A percentile compares a stretch with the other conserved stretches of the same genome.
Evolutionary conservation across 2,797 vertebrate species (phyloP).

Genomic region (Sarcoramphus papa): DNA sequence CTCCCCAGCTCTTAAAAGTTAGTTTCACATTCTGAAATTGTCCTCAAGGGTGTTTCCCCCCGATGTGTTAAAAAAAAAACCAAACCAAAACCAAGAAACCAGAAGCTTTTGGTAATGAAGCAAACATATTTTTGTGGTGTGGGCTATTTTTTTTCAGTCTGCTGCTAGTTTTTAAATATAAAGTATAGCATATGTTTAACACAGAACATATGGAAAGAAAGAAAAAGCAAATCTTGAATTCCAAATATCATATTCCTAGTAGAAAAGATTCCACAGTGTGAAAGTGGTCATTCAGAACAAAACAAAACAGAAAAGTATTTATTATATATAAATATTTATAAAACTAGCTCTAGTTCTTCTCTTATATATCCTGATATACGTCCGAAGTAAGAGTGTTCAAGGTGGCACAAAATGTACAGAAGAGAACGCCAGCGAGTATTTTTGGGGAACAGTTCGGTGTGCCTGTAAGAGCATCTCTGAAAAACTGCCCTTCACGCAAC

Average conservation of each 20-base stretch:
- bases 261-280: constrained; percentile 20
- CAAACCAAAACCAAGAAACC: not conserved
- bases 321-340: not conserved
- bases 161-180: constrained; percentile 71
- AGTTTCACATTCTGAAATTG: constrained; percentile 10
- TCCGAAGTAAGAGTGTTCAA: not conserved
- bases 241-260: constrained; percentile 47
- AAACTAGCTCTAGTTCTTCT: not conserved
- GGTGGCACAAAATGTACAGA: not conserved
- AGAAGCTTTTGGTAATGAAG: constrained; percentile 66
- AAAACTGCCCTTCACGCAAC: not conserved
- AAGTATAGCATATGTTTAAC: constrained; percentile 73
- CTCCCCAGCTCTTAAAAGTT: constrained; percentile 6
- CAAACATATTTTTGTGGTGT: constrained; percentile 71
- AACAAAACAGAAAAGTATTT: not conserved
- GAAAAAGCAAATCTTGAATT: constrained; percentile 70
- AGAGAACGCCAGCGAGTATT: not conserved
- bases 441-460: not conserved
- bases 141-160: constrained; percentile 56
- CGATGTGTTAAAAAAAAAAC: not conserved
- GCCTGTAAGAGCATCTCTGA: not conserved
- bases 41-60: not conserved
- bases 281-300: constrained; percentile 22
- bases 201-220: constrained; percentile 70
- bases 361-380: not conserved